Percentiles rank a stretch among this genome's conserved stretches.
Conservation (phyloP, 2,797 vertebrate genomes). For the Oreonectes daqikongensis region DNA sequence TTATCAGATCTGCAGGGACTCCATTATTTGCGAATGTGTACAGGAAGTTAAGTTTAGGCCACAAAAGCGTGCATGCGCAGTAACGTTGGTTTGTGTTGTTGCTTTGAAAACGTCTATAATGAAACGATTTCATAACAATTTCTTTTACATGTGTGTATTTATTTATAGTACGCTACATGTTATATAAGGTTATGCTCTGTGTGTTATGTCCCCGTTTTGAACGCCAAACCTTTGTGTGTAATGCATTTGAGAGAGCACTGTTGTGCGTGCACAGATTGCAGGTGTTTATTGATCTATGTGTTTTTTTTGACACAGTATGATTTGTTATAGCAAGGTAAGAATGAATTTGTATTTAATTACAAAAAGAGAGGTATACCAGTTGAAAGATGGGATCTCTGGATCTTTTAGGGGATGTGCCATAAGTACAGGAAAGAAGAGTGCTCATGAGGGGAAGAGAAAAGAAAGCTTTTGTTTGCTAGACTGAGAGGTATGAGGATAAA, state of each 20-base stretch:
- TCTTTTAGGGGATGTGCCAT: slow-evolving; percentile 15
- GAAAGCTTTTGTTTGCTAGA: slow-evolving; percentile 37
- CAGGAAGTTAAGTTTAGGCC: no score
- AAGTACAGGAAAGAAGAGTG: slow-evolving; percentile 19
- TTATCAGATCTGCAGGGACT: no score
- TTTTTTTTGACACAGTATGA: not conserved
- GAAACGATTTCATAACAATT: no score
- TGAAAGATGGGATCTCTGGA: not conserved
- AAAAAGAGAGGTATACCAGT: not conserved
- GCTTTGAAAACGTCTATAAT: no score
- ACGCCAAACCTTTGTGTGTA: not conserved
- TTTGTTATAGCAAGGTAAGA: not conserved
- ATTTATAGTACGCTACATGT: no score
- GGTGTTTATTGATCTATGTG: not conserved
- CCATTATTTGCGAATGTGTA: no score
- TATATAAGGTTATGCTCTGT: no score
- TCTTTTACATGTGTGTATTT: no score
- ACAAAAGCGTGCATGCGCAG: no score
- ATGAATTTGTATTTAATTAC: not conserved
- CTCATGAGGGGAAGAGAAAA: slow-evolving; percentile 9
- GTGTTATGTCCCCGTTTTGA: not conserved
- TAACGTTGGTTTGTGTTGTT: no score
- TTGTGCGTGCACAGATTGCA: not conserved
- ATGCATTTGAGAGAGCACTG: not conserved
- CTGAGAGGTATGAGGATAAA: slow-evolving; percentile 38